These are phyloP conservation scores for Allolobophora icterica DNA, from an alignment of 2,888 invertebrate genomes.

Conservation along the genomic window DNA sequence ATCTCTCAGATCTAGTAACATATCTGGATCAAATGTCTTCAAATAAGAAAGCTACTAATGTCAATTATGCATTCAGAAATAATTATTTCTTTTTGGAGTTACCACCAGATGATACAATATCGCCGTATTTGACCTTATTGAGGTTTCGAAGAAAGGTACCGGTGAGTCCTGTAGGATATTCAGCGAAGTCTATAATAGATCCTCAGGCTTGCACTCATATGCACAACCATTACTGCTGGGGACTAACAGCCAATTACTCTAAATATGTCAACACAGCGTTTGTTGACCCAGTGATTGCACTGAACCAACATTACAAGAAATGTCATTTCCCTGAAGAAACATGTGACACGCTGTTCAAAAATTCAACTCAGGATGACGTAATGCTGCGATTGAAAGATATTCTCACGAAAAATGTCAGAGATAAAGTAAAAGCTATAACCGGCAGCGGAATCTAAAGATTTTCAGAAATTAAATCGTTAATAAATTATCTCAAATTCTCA, in stretches of 20 bases:
- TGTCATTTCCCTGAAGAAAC: conserved; percentile 35
- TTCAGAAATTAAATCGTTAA: background rate
- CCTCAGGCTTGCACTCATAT: conserved; percentile 39
- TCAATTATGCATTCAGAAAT: conserved; percentile 40
- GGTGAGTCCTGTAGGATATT: background rate
- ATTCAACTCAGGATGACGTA: conserved; percentile 3
- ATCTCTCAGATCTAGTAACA: conserved; percentile 25
- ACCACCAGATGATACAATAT: conserved; percentile 10
- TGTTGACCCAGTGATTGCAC: conserved; percentile 38
- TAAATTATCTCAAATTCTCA: background rate
- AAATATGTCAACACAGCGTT: conserved; percentile 4
- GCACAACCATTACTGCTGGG: conserved; percentile 42
- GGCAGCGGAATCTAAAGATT: background rate
- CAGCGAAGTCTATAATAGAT: conserved; percentile 42
- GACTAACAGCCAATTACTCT: conserved; percentile 26
- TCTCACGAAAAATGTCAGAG: background rate
- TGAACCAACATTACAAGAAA: conserved; percentile 44
- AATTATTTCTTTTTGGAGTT: conserved; percentile 43
- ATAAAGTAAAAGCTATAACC: background rate
- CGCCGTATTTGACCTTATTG: background rate
- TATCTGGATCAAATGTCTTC: background rate
- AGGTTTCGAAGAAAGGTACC: background rate
- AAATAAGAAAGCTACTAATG: background rate
- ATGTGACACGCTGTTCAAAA: conserved; percentile 13
- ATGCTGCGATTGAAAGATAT: background rate